Percentiles rank a stretch among this genome's conserved stretches.
Conservation (phyloP, 2,888 invertebrate species). For the Adineta ricciae region DNA sequence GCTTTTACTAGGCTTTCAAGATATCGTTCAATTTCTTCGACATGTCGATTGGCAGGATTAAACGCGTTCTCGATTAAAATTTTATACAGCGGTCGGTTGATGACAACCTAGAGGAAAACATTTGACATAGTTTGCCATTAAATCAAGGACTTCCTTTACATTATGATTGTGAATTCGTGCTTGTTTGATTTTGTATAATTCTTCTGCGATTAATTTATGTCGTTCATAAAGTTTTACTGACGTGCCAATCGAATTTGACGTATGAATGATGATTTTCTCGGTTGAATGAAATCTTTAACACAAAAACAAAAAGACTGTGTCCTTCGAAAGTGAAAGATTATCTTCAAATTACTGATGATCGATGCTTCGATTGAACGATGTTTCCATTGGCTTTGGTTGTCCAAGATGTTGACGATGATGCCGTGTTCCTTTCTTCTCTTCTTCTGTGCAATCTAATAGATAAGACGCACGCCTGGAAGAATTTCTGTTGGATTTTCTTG, state of each 20-base stretch:
- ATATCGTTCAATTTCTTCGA: not conserved
- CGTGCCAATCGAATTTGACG: not conserved
- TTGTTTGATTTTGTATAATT: not conserved
- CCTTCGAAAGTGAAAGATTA: not conserved
- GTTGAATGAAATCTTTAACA: not conserved
- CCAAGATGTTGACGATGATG: not conserved
- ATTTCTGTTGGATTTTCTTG: not conserved
- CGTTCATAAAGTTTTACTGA: slow-evolving; percentile 21
- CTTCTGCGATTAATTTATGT: not conserved
- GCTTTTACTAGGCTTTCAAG: not conserved
- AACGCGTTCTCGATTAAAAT: slow-evolving; percentile 2
- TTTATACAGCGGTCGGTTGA: not conserved
- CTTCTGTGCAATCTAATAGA: not conserved
- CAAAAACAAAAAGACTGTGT: not conserved
- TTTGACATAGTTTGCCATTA: not conserved
- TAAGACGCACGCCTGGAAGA: not conserved
- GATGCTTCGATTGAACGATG: not conserved
- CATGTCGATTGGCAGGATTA: not conserved
- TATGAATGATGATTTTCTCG: not conserved
- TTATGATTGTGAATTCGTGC: not conserved
- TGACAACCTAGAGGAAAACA: not conserved
- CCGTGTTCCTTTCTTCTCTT: not conserved
- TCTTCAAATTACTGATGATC: not conserved
- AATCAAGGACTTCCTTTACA: not conserved
- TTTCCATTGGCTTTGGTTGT: not conserved